phyloP scores from a whole-genome alignment of 1,140 invertebrate species.

The Stegodyphus mimosarum region DNA sequence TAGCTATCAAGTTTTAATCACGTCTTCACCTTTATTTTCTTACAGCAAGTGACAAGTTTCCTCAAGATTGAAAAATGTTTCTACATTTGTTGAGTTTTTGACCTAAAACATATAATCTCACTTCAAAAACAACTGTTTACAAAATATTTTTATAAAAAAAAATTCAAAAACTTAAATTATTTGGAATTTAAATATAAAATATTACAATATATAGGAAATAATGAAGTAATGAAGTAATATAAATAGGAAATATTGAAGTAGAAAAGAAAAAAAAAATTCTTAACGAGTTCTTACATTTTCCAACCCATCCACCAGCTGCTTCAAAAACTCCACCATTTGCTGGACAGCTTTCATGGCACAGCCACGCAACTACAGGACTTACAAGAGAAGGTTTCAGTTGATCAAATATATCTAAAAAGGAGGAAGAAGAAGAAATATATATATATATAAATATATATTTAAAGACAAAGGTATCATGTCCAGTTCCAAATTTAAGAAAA shows the following conservation, averaged over 20 bases:
- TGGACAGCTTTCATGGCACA: conserved; percentile 90
- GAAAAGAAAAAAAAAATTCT: not conserved
- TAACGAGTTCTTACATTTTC: conserved; percentile 76
- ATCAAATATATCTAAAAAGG: conserved; percentile 69
- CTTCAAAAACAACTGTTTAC: too few species aligned
- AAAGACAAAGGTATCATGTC: not conserved
- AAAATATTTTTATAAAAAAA: too few species aligned
- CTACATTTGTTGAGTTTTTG: too few species aligned
- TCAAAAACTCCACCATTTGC: conserved; percentile 92
- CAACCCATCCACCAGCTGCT: conserved; percentile 92
- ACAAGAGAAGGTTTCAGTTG: conserved; percentile 89
- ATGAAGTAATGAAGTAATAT: not conserved
- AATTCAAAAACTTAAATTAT: too few species aligned
- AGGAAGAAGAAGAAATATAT: not conserved
- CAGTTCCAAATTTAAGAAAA: too few species aligned
- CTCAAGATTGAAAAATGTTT: too few species aligned
- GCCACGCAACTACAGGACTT: conserved; percentile 91
- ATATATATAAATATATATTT: conserved; percentile 1
- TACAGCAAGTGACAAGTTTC: too few species aligned
- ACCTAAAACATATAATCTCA: too few species aligned
- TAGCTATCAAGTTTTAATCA: too few species aligned
- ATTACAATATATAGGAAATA: too few species aligned
- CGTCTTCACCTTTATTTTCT: too few species aligned
- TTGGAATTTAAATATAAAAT: not conserved
- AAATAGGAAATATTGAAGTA: not conserved